These are phyloP conservation scores for Drosophila neutralis DNA, from an alignment of 2,888 invertebrate genomes.

Conservation along the genomic window DNA sequence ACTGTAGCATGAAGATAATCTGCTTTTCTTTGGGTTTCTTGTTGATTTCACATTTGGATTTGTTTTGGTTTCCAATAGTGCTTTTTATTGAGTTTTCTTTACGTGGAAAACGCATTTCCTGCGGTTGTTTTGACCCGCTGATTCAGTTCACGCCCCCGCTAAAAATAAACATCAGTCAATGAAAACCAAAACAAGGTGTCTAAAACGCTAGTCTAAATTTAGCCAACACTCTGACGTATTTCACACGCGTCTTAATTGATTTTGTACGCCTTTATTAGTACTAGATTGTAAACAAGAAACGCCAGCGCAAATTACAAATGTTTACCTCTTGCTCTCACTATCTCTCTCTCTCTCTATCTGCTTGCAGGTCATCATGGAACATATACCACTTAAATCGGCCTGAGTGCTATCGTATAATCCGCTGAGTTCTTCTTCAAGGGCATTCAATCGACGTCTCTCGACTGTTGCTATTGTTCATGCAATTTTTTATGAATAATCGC, in stretches of 20 bases:
- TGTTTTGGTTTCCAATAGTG: constrained; percentile 35
- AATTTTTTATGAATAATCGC: constrained; percentile 53
- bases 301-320: constrained; percentile 42
- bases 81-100: constrained; percentile 51
- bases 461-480: constrained; percentile 53
- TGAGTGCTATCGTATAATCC: constrained; percentile 36
- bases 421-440: constrained; percentile 28
- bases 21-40: constrained; percentile 18
- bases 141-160: constrained; percentile 55
- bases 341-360: constrained; percentile 9
- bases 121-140: constrained; percentile 55
- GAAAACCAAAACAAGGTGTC: constrained; percentile 43
- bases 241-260: constrained; percentile 74
- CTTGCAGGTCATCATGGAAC: constrained; percentile 80
- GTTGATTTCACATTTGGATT: constrained; percentile 31
- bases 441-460: constrained; percentile 16
- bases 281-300: constrained; percentile 73
- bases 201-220: constrained; percentile 58
- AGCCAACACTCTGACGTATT: constrained; percentile 71
- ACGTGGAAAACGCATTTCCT: constrained; percentile 68
- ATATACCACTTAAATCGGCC: constrained; percentile 80
- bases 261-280: constrained; percentile 65
- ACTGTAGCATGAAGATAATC: neutral
- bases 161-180: constrained; percentile 43
- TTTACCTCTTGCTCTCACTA: constrained; percentile 39